Percentiles rank a stretch among this genome's conserved stretches.
Conservation (phyloP, 2,113 vertebrate species). For the Plectropomus leopardus region DNA sequence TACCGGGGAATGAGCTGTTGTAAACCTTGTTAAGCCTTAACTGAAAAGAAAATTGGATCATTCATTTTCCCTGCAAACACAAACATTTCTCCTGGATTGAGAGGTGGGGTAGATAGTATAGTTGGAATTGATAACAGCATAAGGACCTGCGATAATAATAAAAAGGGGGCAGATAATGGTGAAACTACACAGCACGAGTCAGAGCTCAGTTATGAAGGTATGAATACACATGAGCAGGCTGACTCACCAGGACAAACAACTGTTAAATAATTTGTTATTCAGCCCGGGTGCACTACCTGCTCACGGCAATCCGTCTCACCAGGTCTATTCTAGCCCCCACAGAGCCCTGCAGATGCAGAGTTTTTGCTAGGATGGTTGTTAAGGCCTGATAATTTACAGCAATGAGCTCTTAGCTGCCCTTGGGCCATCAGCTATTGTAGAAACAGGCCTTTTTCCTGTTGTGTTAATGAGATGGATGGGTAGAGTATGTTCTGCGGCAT, state of each 20-base stretch:
- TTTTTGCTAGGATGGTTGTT: constrained; percentile 67
- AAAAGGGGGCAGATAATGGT: constrained; percentile 30
- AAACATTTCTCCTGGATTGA: constrained; percentile 9
- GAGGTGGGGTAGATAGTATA: background rate
- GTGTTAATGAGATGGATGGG: constrained; percentile 67
- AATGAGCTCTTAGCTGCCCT: constrained; percentile 62
- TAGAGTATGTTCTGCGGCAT: constrained; percentile 37
- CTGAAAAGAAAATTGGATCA: constrained; percentile 29
- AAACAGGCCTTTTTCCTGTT: constrained; percentile 62
- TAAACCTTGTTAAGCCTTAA: constrained; percentile 37
- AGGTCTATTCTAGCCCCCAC: constrained; percentile 57
- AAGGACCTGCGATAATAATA: constrained; percentile 10
- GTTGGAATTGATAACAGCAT: constrained; percentile 26
- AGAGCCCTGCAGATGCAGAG: constrained; percentile 64
- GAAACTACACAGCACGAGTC: constrained; percentile 40
- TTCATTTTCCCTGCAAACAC: constrained; percentile 24
- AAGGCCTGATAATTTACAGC: constrained; percentile 71
- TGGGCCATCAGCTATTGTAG: constrained; percentile 54
- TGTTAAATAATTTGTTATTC: constrained; percentile 76
- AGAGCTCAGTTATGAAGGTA: constrained; percentile 43
- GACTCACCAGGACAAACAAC: constrained; percentile 72
- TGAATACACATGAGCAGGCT: constrained; percentile 68
- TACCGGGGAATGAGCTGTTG: background rate
- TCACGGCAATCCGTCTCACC: constrained; percentile 64
- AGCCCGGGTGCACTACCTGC: constrained; percentile 60